Evolutionary conservation across 2,888 invertebrate genomes (phyloP).

Genomic region (Gastrophysa polygoni): DNA sequence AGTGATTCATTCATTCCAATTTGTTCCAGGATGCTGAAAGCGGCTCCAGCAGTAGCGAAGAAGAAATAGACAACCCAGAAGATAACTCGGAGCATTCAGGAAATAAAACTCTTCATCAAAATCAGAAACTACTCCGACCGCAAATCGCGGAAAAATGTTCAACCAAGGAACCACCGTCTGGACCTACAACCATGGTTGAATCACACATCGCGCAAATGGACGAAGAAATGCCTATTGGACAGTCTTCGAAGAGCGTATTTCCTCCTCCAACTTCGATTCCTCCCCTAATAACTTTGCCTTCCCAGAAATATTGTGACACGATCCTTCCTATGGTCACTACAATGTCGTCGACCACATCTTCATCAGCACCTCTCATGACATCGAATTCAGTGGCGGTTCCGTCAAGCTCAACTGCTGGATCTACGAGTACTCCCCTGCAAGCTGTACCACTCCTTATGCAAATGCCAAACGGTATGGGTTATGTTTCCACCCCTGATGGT

Average conservation of each 20-base stretch:
- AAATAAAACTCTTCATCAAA: slow-evolving; percentile 9
- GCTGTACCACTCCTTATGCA: slow-evolving; percentile 41
- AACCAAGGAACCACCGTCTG: background rate
- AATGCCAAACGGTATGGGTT: slow-evolving; percentile 38
- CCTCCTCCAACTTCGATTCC: too few relatives aligned
- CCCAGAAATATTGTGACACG: too few relatives aligned
- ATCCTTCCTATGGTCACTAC: background rate
- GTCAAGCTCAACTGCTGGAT: background rate
- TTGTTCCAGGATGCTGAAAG: slow-evolving; percentile 41
- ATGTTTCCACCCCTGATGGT: slow-evolving; percentile 40
- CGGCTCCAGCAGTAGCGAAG: slow-evolving; percentile 29
- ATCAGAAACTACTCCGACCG: background rate
- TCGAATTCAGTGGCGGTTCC: background rate
- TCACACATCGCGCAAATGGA: background rate
- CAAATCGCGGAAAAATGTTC: background rate
- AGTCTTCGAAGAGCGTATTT: too few relatives aligned
- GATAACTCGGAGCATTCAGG: slow-evolving; percentile 28
- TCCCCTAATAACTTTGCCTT: too few relatives aligned
- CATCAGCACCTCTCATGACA: slow-evolving; percentile 5
- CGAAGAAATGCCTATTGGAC: background rate
- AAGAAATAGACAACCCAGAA: slow-evolving; percentile 34
- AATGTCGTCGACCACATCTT: slow-evolving; percentile 9
- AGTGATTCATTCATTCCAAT: slow-evolving; percentile 8
- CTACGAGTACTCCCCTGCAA: slow-evolving; percentile 23
- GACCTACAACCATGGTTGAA: background rate